phyloP scores from a whole-genome alignment of 92 coral and sea anemone species.

The Parazoanthus darwini region DNA sequence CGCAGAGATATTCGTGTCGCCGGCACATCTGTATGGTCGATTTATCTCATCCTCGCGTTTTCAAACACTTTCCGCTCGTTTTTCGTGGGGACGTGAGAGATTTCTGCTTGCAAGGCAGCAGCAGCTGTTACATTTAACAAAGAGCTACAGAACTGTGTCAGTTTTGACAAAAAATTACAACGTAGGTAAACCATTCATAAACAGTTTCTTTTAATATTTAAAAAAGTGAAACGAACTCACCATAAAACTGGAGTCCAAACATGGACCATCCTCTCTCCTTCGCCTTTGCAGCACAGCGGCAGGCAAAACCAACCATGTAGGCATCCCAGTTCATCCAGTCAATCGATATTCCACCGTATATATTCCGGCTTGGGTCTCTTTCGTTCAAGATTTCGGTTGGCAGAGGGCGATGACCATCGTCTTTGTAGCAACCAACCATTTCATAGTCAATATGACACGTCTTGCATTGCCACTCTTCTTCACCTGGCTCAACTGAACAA shows the following conservation, averaged over 20 bases:
- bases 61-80: too few species aligned
- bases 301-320: constrained; percentile 75
- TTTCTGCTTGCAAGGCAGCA: too few species aligned
- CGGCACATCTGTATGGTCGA: too few species aligned
- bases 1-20: too few species aligned
- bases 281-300: constrained; percentile 43
- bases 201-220: too few species aligned
- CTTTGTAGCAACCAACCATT: constrained; percentile 66
- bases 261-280: constrained; percentile 65
- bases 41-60: too few species aligned
- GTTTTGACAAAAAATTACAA: too few species aligned
- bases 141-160: too few species aligned
- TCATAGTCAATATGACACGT: constrained; percentile 56
- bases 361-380: constrained; percentile 70
- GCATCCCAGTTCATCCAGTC: constrained; percentile 80
- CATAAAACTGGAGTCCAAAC: constrained; percentile 85
- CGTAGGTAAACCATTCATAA: background rate
- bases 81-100: constrained; percentile 18
- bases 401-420: constrained; percentile 57
- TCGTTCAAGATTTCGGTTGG: constrained; percentile 73
- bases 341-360: constrained; percentile 55
- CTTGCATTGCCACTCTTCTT: constrained; percentile 59
- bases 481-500: too few species aligned
- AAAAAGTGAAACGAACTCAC: constrained; percentile 35
- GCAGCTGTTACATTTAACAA: too few species aligned